These are phyloP conservation scores for Musca vetustissima DNA, from an alignment of 1,140 invertebrate genomes.

Conservation along the genomic window DNA sequence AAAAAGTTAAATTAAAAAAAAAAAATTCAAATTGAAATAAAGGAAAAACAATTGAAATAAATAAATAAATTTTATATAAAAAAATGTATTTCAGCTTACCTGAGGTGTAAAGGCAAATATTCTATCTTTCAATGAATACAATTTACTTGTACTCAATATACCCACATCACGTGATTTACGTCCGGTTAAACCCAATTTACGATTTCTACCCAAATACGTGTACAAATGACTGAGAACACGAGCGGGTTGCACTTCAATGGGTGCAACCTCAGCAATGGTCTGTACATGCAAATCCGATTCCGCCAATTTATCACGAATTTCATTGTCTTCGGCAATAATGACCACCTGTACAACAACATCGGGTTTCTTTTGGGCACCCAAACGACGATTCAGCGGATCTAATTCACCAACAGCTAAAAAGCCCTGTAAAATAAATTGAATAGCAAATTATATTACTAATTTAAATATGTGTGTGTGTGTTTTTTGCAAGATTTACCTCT, in stretches of 20 bases:
- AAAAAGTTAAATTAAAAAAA: constrained; percentile 9
- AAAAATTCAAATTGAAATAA: constrained; percentile 3
- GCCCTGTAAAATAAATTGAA: constrained; percentile 62
- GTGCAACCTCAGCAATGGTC: constrained; percentile 89
- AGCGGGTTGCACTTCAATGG: constrained; percentile 95
- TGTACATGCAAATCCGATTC: constrained; percentile 92
- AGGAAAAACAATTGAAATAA: neutral
- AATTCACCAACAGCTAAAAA: constrained; percentile 94
- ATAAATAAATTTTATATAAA: constrained; percentile 25
- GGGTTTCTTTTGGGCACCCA: constrained; percentile 95
- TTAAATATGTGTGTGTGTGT: neutral
- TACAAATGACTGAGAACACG: constrained; percentile 93
- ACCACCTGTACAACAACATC: constrained; percentile 99
- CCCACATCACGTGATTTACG: constrained; percentile 94
- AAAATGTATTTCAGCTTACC: constrained; percentile 64
- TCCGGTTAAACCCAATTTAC: constrained; percentile 89
- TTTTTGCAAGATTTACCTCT: constrained; percentile 71
- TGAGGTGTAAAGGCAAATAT: constrained; percentile 99
- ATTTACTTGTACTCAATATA: constrained; percentile 96
- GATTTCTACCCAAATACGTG: constrained; percentile 90
- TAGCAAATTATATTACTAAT: neutral
- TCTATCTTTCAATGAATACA: constrained; percentile 93
- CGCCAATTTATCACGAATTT: constrained; percentile 85
- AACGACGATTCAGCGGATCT: constrained; percentile 92
- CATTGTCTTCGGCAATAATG: constrained; percentile 89